A percentile compares a stretch with the other conserved stretches of the same genome.
These are phyloP conservation scores for Pherbina coryleti DNA, from an alignment of 2,888 invertebrate genomes.

Conservation along the genomic window DNA sequence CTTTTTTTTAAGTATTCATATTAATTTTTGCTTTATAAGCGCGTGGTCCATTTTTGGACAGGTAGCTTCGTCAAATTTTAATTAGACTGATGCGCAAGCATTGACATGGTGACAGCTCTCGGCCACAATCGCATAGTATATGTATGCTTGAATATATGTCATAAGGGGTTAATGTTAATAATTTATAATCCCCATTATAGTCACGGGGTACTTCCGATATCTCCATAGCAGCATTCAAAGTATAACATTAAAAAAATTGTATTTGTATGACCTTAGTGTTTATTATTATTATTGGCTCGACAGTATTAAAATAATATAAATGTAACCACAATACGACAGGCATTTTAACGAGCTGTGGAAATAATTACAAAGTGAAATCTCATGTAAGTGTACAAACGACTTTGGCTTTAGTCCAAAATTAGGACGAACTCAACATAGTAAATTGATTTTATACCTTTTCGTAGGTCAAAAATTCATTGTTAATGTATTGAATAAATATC, in stretches of 20 bases:
- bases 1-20: conserved; percentile 44
- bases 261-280: background rate
- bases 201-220: background rate
- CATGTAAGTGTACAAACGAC: background rate
- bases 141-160: background rate
- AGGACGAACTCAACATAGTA: no score
- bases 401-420: background rate
- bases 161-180: conserved; percentile 22
- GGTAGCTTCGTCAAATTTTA: conserved; percentile 48
- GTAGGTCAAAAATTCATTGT: background rate
- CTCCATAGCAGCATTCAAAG: background rate
- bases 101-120: conserved; percentile 12
- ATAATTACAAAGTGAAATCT: background rate
- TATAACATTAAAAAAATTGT: background rate
- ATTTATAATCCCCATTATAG: conserved; percentile 28
- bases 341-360: background rate
- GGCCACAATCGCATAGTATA: background rate
- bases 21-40: conserved; percentile 27
- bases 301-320: conserved; percentile 18
- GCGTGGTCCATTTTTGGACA: conserved; percentile 43
- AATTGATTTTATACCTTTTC: background rate
- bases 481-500: background rate
- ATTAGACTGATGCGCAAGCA: conserved; percentile 50
- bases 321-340: background rate
- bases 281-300: conserved; percentile 3